phyloP scores from a whole-genome alignment of 2,888 invertebrate species.

The Aspidapion aeneum region DNA sequence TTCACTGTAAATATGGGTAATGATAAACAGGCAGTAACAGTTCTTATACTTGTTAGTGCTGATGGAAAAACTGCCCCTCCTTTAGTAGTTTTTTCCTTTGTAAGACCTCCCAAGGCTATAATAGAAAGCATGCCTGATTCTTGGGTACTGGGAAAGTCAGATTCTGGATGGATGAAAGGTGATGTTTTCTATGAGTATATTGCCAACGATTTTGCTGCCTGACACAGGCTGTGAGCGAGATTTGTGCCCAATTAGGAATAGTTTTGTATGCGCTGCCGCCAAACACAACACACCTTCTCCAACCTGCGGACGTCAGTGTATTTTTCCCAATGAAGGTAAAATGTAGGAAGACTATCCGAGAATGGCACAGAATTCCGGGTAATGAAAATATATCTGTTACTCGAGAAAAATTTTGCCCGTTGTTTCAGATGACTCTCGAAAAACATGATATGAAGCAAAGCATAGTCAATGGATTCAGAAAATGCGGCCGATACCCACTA shows the following conservation, averaged over 20 bases:
- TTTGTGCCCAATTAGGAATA: slow-evolving; percentile 16
- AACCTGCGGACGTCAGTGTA: slow-evolving; percentile 32
- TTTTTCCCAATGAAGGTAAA: slow-evolving; percentile 30
- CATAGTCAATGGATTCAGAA: slow-evolving; percentile 21
- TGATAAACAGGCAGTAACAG: slow-evolving; percentile 37
- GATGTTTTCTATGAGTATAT: slow-evolving; percentile 25
- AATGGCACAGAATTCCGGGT: slow-evolving; percentile 23
- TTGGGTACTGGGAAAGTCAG: slow-evolving; percentile 28
- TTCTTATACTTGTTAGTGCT: slow-evolving; percentile 28
- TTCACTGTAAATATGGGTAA: slow-evolving; percentile 30
- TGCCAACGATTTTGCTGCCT: slow-evolving; percentile 20
- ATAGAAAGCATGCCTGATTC: slow-evolving; percentile 22
- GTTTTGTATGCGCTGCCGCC: slow-evolving; percentile 20
- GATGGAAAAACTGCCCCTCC: slow-evolving; percentile 22
- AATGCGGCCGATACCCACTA: slow-evolving; percentile 18
- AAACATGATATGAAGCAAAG: slow-evolving; percentile 8
- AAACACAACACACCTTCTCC: slow-evolving; percentile 26
- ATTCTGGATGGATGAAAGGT: slow-evolving; percentile 31
- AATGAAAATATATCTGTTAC: slow-evolving; percentile 23
- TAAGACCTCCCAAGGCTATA: no score
- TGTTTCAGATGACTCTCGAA: slow-evolving; percentile 23
- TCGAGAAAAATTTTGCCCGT: slow-evolving; percentile 30
- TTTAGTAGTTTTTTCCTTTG: slow-evolving; percentile 27
- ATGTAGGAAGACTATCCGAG: slow-evolving; percentile 29
- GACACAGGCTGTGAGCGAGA: slow-evolving; percentile 21